These are phyloP conservation scores for Esox masquinongy DNA, from an alignment of 2,797 vertebrate species.

Conservation along the genomic window DNA sequence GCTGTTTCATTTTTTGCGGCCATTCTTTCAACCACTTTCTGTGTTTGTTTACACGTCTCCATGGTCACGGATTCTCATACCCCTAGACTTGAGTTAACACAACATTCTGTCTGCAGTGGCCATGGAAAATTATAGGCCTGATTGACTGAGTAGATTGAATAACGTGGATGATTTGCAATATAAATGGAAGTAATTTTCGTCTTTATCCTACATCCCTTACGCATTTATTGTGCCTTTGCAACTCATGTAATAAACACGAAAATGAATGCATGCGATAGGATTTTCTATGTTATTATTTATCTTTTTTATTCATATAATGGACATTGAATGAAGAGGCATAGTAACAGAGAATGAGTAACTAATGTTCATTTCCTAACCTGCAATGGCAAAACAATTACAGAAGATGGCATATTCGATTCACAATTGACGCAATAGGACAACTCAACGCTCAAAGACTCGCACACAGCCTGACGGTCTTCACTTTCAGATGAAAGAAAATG, in stretches of 20 bases:
- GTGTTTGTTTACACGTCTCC: conserved; percentile 29
- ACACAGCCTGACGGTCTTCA: background rate
- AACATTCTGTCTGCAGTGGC: background rate
- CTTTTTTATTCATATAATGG: background rate
- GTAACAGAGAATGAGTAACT: background rate
- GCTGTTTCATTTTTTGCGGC: conserved; percentile 12
- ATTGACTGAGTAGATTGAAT: background rate
- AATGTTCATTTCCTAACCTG: background rate
- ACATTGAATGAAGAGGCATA: background rate
- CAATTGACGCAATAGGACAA: background rate
- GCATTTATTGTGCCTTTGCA: background rate
- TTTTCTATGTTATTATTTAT: background rate
- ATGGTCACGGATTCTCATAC: conserved; percentile 24
- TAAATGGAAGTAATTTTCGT: background rate
- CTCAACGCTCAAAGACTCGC: background rate
- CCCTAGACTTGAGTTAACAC: background rate
- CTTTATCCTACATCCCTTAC: background rate
- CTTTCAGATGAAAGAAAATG: too few species aligned
- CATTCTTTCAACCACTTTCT: conserved; percentile 23
- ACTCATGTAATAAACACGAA: background rate
- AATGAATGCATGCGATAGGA: background rate
- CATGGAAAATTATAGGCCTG: background rate
- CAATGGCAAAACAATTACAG: conserved; percentile 3
- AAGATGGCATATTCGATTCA: conserved; percentile 2
- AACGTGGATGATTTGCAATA: background rate